Evolutionary conservation across 2,888 invertebrate species (phyloP), one percentile per base, ranked within the genome.

Genomic region (Hecatera dysodea): DNA sequence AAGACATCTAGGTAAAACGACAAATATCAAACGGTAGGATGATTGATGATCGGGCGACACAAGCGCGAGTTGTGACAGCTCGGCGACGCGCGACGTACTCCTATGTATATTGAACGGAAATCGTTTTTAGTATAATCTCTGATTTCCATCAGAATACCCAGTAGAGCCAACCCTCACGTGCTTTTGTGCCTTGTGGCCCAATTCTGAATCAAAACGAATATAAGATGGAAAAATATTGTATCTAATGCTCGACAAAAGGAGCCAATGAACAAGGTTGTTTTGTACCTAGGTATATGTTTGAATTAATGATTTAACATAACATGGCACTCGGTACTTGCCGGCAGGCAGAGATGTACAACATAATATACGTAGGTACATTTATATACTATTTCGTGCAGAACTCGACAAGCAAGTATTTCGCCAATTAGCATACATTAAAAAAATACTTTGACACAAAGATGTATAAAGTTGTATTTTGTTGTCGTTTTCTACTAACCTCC

Each of bases 31-130:
- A 68, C 36, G 63, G 53, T 61, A 15, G 62, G 6, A 67, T 79
- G 79, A 79, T 79, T 75, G 79, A 79, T 79, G 79, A 75, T 52
- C 67, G 55, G 24, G 42, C 66, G 55, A 60, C 79, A 81, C 53
- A 72, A 71, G 72, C 68, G 62, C 55, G 72, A 65, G 39, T 62
- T 50, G 55, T 66, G 78, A 55, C 71, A 53, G 66, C 67, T 50
- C 44, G 17, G 22, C 60, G 55, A n/a, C n/a, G n/a, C n/a, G 17
- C 67, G 48, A 55, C 46, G 50, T 68, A 61, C 55, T 60, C 68
- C 27, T 44, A 66, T 75, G 73, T 82, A 83, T 64, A 85, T 85
- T 85, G 83, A 82, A 83, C 82, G 80, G 80, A 85, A 85, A 85
- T 85, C 80, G 64, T 56, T 80, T 71, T 82, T 73, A 78, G 67